Base-by-base conservation (phyloP, 2,797 vertebrate species). In the Halcyon smyrnensis region DNA sequence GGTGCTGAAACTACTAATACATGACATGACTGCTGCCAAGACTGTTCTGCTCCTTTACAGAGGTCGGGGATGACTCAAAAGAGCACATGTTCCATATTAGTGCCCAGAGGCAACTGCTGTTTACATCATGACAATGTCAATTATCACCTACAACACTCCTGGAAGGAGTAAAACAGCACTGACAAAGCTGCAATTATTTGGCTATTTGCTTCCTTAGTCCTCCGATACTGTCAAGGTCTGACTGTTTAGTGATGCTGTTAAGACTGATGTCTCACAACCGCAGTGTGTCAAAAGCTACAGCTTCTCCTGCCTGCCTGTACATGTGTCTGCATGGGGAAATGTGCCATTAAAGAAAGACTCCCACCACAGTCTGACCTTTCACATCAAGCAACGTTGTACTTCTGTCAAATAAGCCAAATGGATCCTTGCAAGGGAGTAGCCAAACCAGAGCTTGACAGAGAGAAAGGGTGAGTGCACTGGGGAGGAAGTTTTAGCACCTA, bases 81-180 rank as follows among this genome's bases (percentile, higher is more conserved):
- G 64, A 73, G 76, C 79, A 18, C 69, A 45, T n/a, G 95, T 45
- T 90, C 78, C 82, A 28, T 60, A 1, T 65, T 24, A 73, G 79
- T 59, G 90, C 93, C 94, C 87, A 64, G 36, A 84, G 89, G 51
- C 87, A 32, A 41, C 25, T 14, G 57, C 82, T 92, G 62, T 73
- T 95, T 82, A 7, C 87, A 34, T 17, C 34, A 5, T 74, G 84
- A 71, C 89, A 71, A 6, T 32, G 75, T 68, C 84, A 85, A 65
- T 97, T 93, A 79, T 93, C 74, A 79, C 92, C 69, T 45, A 36
- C 84, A 76, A 86, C 80, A 5, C 74, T 92, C 88, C 77, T 90
- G 73, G 50, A 4, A 68, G 86, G 43, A 57, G 70, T 45, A 32
- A 82, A 83, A 28, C 3, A 37, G 79, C 83, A 9, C 56, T 25